A percentile compares a stretch with the other conserved stretches of the same genome.
These are phyloP conservation scores for Steinernema hermaphroditum DNA, from an alignment of 2,888 invertebrate species.

Conservation along the genomic window DNA sequence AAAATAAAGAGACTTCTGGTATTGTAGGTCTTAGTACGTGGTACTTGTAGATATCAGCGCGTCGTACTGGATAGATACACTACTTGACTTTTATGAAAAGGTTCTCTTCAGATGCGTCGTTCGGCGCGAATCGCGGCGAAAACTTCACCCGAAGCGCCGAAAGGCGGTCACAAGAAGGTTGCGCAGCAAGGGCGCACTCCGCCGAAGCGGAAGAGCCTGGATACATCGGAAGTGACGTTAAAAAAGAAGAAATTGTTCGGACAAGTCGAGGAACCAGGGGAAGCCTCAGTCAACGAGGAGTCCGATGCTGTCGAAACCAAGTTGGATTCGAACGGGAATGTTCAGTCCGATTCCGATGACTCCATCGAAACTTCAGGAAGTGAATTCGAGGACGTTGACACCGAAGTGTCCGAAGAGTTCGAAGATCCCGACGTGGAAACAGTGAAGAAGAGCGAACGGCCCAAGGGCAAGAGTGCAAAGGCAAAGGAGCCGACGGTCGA, in stretches of 20 bases:
- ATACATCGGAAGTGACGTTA: background rate
- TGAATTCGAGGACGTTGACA: background rate
- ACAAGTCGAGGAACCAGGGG: background rate
- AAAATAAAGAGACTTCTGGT: too few species aligned
- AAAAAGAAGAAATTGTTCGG: background rate
- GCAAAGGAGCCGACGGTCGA: background rate
- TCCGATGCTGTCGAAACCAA: background rate
- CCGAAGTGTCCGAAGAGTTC: background rate
- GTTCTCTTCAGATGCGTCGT: conserved; percentile 21
- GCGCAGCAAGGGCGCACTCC: background rate
- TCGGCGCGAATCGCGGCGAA: conserved; percentile 12
- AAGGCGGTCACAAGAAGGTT: background rate
- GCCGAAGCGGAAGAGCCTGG: background rate
- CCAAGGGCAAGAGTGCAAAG: background rate
- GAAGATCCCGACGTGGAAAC: background rate
- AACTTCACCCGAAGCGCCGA: background rate
- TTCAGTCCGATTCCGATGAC: background rate
- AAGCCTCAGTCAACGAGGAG: background rate
- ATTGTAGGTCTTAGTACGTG: too few species aligned
- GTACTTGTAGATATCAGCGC: too few species aligned
- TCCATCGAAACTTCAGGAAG: background rate
- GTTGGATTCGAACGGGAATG: background rate
- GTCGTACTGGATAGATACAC: too few species aligned
- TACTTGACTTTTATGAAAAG: too few species aligned
- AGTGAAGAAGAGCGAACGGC: background rate